Conservation (phyloP, 2,797 vertebrate species). For the Leuciscus waleckii region DNA sequence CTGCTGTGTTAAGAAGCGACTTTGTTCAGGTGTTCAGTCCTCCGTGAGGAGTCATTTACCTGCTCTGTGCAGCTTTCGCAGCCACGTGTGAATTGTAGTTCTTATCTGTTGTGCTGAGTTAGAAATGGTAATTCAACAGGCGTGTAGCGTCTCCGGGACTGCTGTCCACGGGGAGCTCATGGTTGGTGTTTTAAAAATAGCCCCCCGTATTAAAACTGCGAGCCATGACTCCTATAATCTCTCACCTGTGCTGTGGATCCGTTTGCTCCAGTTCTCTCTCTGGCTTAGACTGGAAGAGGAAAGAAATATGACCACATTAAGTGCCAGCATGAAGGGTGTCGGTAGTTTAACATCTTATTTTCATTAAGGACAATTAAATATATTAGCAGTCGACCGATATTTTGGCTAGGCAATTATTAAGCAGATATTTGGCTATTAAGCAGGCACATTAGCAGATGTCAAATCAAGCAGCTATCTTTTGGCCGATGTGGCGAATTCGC, state of each 20-base stretch:
- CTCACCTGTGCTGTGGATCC: constrained; percentile 45
- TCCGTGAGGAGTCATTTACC: neutral
- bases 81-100: constrained; percentile 13
- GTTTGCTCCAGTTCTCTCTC: constrained; percentile 24
- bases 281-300: neutral
- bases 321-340: neutral
- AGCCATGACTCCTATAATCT: constrained; percentile 70
- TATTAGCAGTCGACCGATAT: neutral
- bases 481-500: too few relatives aligned
- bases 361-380: neutral
- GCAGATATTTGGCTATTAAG: neutral
- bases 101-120: constrained; percentile 53
- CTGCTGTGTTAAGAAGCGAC: constrained; percentile 3
- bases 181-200: constrained; percentile 81
- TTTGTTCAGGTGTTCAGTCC: constrained; percentile 16
- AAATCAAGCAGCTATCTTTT: too few relatives aligned
- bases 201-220: constrained; percentile 70
- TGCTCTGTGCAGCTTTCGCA: neutral
- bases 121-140: constrained; percentile 76
- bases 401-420: neutral
- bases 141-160: constrained; percentile 68
- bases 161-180: constrained; percentile 73
- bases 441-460: neutral
- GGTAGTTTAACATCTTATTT: neutral
- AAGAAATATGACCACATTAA: neutral